These are phyloP conservation scores for Phainopepla nitens DNA, from an alignment of 2,113 vertebrate genomes.

Conservation along the genomic window DNA sequence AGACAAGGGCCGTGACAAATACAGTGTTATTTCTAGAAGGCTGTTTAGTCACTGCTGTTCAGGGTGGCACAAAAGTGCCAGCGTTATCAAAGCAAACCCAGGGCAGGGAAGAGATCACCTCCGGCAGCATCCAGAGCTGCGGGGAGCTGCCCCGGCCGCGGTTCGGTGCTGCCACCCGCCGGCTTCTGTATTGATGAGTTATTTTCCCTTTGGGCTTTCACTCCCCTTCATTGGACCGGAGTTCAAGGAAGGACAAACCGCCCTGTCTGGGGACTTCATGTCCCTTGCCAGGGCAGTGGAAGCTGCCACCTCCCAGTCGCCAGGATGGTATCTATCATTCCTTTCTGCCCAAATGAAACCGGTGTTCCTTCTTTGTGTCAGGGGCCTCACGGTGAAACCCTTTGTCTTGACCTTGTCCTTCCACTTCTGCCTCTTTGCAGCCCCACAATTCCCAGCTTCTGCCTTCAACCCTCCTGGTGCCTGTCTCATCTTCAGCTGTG, in stretches of 20 bases:
- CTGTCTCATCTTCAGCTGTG: not conserved
- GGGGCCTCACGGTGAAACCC: not conserved
- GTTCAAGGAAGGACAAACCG: not conserved
- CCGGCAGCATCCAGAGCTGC: not conserved
- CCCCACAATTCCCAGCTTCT: not conserved
- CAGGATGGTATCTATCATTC: not conserved
- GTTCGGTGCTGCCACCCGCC: not conserved
- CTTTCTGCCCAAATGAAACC: not conserved
- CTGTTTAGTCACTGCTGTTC: not conserved
- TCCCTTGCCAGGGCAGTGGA: not conserved
- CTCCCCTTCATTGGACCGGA: not conserved
- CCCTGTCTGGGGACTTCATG: not conserved
- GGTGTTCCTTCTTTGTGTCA: not conserved
- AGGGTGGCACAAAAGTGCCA: not conserved
- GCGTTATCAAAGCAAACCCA: rapidly evolving
- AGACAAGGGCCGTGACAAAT: rapidly evolving
- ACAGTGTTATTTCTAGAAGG: rapidly evolving
- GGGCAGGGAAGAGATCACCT: rapidly evolving
- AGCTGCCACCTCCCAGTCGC: not conserved
- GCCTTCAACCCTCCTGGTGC: not conserved
- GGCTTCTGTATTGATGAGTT: not conserved
- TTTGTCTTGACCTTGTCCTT: not conserved
- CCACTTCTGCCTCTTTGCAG: not conserved
- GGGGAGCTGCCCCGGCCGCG: not conserved
- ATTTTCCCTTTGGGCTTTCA: not conserved